A percentile compares a stretch with the other conserved stretches of the same genome.
Evolutionary conservation across 1,140 invertebrate genomes (phyloP).

Genomic region (Mercenaria mercenaria): DNA sequence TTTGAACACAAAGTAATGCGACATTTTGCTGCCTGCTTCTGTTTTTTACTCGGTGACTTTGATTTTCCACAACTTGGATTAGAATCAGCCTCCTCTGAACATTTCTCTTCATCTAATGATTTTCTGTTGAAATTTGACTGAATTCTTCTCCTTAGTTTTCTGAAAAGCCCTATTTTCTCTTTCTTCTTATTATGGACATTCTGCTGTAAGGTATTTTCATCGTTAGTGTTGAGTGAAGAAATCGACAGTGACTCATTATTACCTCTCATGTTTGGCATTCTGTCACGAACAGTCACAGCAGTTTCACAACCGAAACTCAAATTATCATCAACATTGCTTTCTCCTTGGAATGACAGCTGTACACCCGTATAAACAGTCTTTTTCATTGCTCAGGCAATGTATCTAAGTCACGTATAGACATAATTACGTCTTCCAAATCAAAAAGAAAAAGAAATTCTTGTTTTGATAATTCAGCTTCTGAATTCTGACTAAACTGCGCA

Average conservation of each 20-base stretch:
- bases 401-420: not conserved
- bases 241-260: slow-evolving; percentile 71
- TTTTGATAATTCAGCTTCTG: slow-evolving; percentile 47
- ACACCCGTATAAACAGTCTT: slow-evolving; percentile 78
- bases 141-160: slow-evolving; percentile 78
- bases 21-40: slow-evolving; percentile 68
- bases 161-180: slow-evolving; percentile 79
- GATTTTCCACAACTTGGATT: slow-evolving; percentile 32
- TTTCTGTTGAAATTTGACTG: slow-evolving; percentile 78
- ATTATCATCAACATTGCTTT: slow-evolving; percentile 16
- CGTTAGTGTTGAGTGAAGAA: slow-evolving; percentile 65
- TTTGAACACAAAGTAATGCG: slow-evolving; percentile 68
- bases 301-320: not conserved
- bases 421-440: not conserved
- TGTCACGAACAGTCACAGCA: not conserved
- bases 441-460: slow-evolving; percentile 37
- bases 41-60: slow-evolving; percentile 64
- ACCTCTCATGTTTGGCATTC: slow-evolving; percentile 57
- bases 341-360: slow-evolving; percentile 69
- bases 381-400: slow-evolving; percentile 76
- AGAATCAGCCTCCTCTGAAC: slow-evolving; percentile 35
- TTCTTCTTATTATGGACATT: slow-evolving; percentile 73
- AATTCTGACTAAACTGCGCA: slow-evolving; percentile 49
- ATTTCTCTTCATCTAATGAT: slow-evolving; percentile 68
- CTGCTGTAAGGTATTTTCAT: slow-evolving; percentile 64